Evolutionary conservation across 2,888 invertebrate species (phyloP).

Genomic region (Gortyna flavago): DNA sequence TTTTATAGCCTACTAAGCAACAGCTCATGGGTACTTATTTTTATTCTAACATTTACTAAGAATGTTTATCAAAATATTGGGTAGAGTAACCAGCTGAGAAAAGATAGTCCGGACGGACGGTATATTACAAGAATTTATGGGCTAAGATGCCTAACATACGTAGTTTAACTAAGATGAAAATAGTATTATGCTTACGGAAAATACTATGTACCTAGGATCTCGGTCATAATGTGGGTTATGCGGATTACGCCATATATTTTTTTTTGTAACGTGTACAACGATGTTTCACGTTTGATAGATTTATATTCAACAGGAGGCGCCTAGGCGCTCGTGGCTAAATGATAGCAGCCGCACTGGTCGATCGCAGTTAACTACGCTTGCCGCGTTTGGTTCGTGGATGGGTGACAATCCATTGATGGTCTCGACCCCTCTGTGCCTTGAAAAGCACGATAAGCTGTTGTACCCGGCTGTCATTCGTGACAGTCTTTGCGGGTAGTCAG

Average conservation of each 20-base stretch:
- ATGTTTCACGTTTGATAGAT: not conserved
- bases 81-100: slow-evolving; percentile 19
- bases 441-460: too few relatives aligned
- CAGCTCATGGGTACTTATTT: slow-evolving; percentile 25
- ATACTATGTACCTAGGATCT: not conserved
- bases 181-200: slow-evolving; percentile 30
- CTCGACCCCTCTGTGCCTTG: too few relatives aligned
- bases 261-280: not conserved
- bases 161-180: slow-evolving; percentile 41
- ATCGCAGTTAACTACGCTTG: too few relatives aligned
- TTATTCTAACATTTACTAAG: slow-evolving; percentile 25
- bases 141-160: not conserved
- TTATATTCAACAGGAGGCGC: too few relatives aligned
- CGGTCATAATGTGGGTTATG: slow-evolving; percentile 1
- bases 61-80: slow-evolving; percentile 44
- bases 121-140: slow-evolving; percentile 51
- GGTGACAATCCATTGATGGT: too few relatives aligned
- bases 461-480: too few relatives aligned
- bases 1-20: slow-evolving; percentile 2
- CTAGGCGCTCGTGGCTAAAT: too few relatives aligned
- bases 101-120: slow-evolving; percentile 18
- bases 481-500: too few relatives aligned
- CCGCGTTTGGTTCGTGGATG: too few relatives aligned
- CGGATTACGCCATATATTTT: too few relatives aligned
- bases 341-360: too few relatives aligned